Conservation (phyloP, 2,113 vertebrate genomes). For the Puma concolor region DNA sequence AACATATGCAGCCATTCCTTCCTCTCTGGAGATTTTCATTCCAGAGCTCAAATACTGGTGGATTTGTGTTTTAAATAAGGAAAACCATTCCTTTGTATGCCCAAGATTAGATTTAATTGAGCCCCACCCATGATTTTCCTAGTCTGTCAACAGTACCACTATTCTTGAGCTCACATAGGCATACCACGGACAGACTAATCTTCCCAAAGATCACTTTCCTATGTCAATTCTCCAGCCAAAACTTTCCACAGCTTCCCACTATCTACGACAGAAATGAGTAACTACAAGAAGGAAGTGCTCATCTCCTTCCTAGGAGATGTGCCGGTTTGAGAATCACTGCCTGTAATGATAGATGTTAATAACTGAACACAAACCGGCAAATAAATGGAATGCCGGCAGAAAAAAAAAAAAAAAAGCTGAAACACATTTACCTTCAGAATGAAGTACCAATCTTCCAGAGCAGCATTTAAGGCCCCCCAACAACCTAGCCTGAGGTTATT, state of each 20-base stretch:
- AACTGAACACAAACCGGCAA: not conserved
- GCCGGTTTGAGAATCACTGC: not conserved
- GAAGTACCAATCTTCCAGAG: not conserved
- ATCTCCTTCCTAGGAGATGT: not conserved
- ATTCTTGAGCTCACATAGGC: constrained; percentile 59
- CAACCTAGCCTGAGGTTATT: not conserved
- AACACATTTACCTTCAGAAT: not conserved
- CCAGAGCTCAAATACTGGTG: constrained; percentile 52
- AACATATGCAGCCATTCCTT: constrained; percentile 4
- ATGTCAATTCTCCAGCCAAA: constrained; percentile 44
- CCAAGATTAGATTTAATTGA: constrained; percentile 55
- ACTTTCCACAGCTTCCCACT: not conserved
- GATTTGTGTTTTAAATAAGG: constrained; percentile 67
- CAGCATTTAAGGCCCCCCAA: not conserved
- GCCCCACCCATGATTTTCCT: constrained; percentile 53
- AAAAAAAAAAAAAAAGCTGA: not conserved
- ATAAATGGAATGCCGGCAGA: not conserved
- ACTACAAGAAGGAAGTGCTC: not conserved
- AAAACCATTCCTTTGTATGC: constrained; percentile 55
- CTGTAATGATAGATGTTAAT: not conserved
- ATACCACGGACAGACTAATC: constrained; percentile 30
- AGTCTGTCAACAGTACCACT: constrained; percentile 36
- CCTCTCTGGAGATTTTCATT: constrained; percentile 51
- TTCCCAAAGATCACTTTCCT: constrained; percentile 61
- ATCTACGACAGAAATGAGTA: constrained; percentile 6